phyloP scores from a whole-genome alignment of 2,888 invertebrate genomes.

The Ichneumoninae sp. region DNA sequence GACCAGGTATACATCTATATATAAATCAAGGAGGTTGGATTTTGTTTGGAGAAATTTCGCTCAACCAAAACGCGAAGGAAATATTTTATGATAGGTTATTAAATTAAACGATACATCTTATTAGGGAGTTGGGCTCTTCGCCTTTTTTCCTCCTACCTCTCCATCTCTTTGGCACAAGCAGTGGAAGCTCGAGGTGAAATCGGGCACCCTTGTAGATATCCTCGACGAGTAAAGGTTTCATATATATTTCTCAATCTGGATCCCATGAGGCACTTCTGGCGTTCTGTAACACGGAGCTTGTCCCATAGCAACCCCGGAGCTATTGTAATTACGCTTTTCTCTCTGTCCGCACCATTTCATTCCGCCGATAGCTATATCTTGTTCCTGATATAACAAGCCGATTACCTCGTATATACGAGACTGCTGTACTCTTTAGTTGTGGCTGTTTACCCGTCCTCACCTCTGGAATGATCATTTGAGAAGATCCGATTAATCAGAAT shows the following conservation, averaged over 20 bases:
- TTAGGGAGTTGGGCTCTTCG: conserved; percentile 66
- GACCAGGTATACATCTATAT: conserved; percentile 2
- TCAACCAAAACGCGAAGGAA: conserved; percentile 56
- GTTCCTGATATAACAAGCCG: conserved; percentile 80
- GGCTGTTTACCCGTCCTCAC: conserved; percentile 12
- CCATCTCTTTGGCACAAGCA: conserved; percentile 29
- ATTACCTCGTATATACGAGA: conserved; percentile 67
- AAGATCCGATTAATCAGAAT: conserved; percentile 38
- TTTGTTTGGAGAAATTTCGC: conserved; percentile 9
- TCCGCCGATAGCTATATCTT: conserved; percentile 62
- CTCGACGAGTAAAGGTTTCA: conserved; percentile 44
- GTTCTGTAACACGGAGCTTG: conserved; percentile 78
- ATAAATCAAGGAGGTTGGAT: conserved; percentile 20
- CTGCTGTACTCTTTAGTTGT: conserved; percentile 15
- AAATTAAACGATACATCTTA: conserved; percentile 83
- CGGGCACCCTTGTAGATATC: conserved; percentile 43
- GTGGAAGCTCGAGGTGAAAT: conserved; percentile 43
- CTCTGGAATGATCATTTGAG: conserved; percentile 1
- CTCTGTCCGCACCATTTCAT: conserved; percentile 83
- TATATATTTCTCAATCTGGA: conserved; percentile 44
- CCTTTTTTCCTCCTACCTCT: conserved; percentile 54
- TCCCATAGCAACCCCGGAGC: conserved; percentile 79
- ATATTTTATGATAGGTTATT: conserved; percentile 81
- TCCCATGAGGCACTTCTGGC: conserved; percentile 81
- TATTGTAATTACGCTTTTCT: conserved; percentile 83